A percentile compares a stretch with the other conserved stretches of the same genome.
Evolutionary conservation across 2,888 invertebrate species (phyloP).

Genomic region (Carabus problematicus): DNA sequence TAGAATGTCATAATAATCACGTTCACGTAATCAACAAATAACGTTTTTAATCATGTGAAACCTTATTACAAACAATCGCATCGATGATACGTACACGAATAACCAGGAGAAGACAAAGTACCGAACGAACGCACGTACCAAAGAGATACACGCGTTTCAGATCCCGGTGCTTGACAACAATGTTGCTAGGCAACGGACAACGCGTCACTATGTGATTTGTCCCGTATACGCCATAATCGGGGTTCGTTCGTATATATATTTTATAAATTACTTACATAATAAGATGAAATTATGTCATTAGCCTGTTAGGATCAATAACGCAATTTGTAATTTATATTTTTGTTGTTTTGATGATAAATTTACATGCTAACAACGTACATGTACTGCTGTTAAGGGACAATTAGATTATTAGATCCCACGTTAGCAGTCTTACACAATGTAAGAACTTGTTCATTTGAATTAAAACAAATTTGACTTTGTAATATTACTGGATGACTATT

Average conservation of each 20-base stretch:
- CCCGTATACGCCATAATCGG: constrained; percentile 17
- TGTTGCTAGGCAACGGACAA: constrained; percentile 55
- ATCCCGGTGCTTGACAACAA: constrained; percentile 55
- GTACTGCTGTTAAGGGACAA: too few relatives aligned
- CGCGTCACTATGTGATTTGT: constrained; percentile 48
- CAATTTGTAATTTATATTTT: constrained; percentile 4
- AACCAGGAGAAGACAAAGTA: too few relatives aligned
- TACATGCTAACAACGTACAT: too few relatives aligned
- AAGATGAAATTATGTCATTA: constrained; percentile 23
- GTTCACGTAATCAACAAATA: not conserved
- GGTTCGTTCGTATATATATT: constrained; percentile 26
- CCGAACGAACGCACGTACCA: not conserved
- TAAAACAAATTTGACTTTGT: too few relatives aligned
- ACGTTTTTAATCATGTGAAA: not conserved
- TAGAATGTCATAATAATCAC: not conserved
- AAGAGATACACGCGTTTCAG: constrained; percentile 45
- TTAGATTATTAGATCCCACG: too few relatives aligned
- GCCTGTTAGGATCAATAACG: constrained; percentile 23
- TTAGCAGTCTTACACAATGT: too few relatives aligned
- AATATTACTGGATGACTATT: too few relatives aligned
- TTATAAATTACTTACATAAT: constrained; percentile 33
- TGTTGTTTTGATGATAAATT: too few relatives aligned
- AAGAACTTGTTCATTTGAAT: too few relatives aligned
- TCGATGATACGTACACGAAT: too few relatives aligned
- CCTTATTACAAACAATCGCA: too few relatives aligned